Conservation (phyloP, 2,888 invertebrate species). For the Neoscelio sp. region DNA sequence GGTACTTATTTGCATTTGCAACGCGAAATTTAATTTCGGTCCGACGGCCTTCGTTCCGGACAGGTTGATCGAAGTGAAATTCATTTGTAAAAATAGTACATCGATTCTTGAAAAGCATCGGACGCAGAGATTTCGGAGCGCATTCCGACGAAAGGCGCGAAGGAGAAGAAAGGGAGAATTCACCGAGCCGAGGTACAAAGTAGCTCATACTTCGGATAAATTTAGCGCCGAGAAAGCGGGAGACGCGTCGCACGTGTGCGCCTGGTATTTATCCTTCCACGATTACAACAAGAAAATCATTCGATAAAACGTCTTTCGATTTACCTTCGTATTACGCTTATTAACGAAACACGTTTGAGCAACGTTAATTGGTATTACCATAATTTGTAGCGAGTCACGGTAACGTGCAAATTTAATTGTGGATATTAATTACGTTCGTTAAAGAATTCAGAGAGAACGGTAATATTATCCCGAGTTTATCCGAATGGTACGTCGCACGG, state of each 20-base stretch:
- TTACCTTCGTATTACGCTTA: conserved; percentile 1
- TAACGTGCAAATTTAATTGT: conserved; percentile 10
- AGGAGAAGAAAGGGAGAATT: conserved; percentile 53
- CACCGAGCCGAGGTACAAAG: conserved; percentile 52
- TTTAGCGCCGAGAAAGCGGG: conserved; percentile 63
- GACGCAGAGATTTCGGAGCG: conserved; percentile 44
- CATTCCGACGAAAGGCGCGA: conserved; percentile 50
- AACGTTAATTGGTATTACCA: conserved; percentile 23
- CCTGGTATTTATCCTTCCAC: conserved; percentile 41
- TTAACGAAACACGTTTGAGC: conserved; percentile 1
- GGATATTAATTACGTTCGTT: conserved; percentile 28
- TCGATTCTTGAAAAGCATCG: conserved; percentile 8
- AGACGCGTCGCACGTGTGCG: conserved; percentile 24
- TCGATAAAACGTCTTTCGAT: background rate
- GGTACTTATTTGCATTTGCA: too few species aligned
- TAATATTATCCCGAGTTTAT: too few species aligned
- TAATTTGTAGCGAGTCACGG: conserved; percentile 22
- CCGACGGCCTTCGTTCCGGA: too few species aligned
- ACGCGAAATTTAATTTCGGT: too few species aligned
- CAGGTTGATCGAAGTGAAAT: too few species aligned
- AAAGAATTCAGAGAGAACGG: too few species aligned
- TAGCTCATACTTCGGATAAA: conserved; percentile 68
- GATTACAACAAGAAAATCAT: conserved; percentile 36
- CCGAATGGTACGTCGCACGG: background rate
- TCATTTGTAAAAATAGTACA: too few species aligned